Evolutionary conservation across 2,113 vertebrate genomes (phyloP), one percentile per base, ranked within the genome.

Genomic region (Hyperoodon ampullatus): DNA sequence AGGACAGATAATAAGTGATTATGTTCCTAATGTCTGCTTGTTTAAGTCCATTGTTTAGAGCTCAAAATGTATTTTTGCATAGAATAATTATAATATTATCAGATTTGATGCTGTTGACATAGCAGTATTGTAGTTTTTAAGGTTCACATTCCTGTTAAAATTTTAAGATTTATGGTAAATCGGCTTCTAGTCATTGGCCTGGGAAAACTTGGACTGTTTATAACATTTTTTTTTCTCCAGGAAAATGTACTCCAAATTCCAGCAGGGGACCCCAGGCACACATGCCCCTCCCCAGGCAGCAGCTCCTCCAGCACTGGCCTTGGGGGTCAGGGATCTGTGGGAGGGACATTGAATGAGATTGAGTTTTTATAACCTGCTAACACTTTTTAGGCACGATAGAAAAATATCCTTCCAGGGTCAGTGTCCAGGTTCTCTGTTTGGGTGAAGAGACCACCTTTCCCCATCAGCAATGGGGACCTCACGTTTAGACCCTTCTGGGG

Each of bases 81-180:
- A 47, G 82, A 81, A 72, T 68, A 88, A 85, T 88, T 58, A 50
- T 74, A 42, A 66, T 78, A 42, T n/a, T 75, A 88, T 89, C 24
- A n/a, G 13, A 91, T 63, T 92, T 84, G 55, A 58, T 90, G 71
- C 5, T 87, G 35, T 81, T 97, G 58, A 89, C 68, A 53, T 39
- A 74, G 28, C 19, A 61, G 13, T 68, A 47, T 39, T 90, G 24
- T 81, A 68, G 90, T 93, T 93, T 95, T 44, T 42, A n/a, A 65
- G 3, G 44, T 88, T 90, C 10, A 47, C 1, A 5, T 92, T 86
- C 30, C 8, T 74, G 19, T 19, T 87, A 11, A 92, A 88, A 55
- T 83, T 74, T 85, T 68, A 90, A 86, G 66, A 3, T 91, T 92
- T 68, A 14, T 88, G 26, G 86, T 78, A 80, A 93, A 42, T 7